Conservation (phyloP, 2,113 vertebrate genomes). For the Daboia siamensis region DNA sequence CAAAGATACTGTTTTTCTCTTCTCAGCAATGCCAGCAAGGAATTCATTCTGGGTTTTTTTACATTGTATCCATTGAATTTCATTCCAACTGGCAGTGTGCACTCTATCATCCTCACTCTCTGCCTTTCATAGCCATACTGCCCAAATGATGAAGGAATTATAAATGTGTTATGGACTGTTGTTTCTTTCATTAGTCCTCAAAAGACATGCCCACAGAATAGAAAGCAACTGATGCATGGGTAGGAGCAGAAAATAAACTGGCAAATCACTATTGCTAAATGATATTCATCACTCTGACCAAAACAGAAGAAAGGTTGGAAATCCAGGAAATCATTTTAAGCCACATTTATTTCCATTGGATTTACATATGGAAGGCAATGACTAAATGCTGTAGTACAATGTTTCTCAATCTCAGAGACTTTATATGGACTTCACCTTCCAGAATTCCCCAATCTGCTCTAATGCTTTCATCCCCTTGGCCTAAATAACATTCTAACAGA, state of each 20-base stretch:
- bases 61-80: background rate
- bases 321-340: background rate
- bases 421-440: background rate
- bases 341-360: background rate
- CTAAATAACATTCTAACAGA: background rate
- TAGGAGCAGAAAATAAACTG: background rate
- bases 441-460: background rate
- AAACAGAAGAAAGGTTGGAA: background rate
- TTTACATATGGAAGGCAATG: background rate
- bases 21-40: background rate
- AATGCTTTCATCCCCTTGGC: background rate
- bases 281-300: background rate
- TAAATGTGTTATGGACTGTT: background rate
- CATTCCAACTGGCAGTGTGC: background rate
- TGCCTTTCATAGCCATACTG: background rate
- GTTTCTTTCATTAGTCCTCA: background rate
- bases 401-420: background rate
- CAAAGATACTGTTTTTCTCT: background rate
- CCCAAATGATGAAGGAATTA: background rate
- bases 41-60: background rate
- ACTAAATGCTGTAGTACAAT: background rate
- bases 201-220: background rate
- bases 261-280: background rate
- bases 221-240: background rate
- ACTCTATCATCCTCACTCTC: background rate